Evolutionary conservation across 1,140 invertebrate genomes (phyloP), one percentile per base, ranked within the genome.

Genomic region (Drosophila ohnishii): DNA sequence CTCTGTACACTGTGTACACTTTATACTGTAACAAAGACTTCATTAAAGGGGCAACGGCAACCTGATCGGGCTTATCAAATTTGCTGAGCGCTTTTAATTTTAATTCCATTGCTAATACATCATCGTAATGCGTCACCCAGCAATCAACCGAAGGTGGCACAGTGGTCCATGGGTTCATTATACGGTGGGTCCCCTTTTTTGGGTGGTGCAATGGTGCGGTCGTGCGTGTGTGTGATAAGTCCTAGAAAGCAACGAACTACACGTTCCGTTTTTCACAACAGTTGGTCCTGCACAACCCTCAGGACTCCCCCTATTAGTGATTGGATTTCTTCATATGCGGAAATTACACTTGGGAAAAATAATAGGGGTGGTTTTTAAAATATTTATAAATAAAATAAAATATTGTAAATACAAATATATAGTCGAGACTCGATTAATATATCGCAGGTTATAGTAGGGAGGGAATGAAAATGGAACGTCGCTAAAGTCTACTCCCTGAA

Each of bases 221-320:
- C 76, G 84, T 88, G 84, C 70, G 80, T 84, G 84, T 78, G 84
- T 88, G 84, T 84, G 84, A 88, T 88, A 88, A 88, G 80, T 88
- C 84, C 74, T 70, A 62, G 35, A 80, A 88, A 72, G 74, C 63
- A 48, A 10, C 55, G 76, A 80, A 88, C 82, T 79, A 75, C 84
- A 88, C 84, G 84, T 88, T 80, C 80, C 53, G 34, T 72, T 76
- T 88, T 84, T 88, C 77, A 88, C 59, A 88, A 88, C 84, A 88
- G 84, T 88, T 88, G 84, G 76, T 47, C 75, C 37, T 34, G 50
- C 37, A 22, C 65, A 53, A 58, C 58, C 45, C 60, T 40, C 47
- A 44, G 42, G 47, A 22, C 45, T 19, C 58, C 35, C 63, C 65
- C 70, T 28, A 44, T 22, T 22, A 42, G 39, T 2, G 40, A 28